Evolutionary conservation across 2,797 vertebrate genomes (phyloP), one percentile per base, ranked within the genome.

Genomic region (Synaphobranchus kaupii): DNA sequence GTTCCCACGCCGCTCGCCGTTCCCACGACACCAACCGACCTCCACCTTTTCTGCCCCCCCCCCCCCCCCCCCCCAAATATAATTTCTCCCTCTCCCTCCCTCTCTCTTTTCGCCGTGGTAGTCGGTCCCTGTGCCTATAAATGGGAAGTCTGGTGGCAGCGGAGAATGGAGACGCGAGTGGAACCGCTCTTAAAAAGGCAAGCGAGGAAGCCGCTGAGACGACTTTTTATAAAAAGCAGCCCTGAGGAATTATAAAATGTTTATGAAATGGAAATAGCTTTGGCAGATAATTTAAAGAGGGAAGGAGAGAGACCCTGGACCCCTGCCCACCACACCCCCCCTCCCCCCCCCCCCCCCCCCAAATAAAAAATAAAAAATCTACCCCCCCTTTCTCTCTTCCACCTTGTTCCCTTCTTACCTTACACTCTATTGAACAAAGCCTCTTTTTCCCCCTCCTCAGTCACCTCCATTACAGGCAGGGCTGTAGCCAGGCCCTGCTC

Each of bases 21-120:
- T 94, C 93, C 93, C 93, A 94, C 93, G 92, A 93, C 92, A 94
- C 91, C 86, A 85, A 86, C 85, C 88, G 91, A 93, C 92, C 93
- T 94, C 90, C 90, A 89, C 88, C 87, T 89, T 88, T 68, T 87
- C 48, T n/a, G 39, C 52, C 47, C 50, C 47, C 15, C 28, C 25
- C 87, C 87, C 81, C 28, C 63, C n/a, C n/a, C n/a, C n/a, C n/a
- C n/a, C n/a, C n/a, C n/a, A n/a, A 91, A 85, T 76, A 83, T 82
- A 60, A n/a, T 66, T 66, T 20, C 58, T 85, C 83, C 89, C 63
- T 88, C 89, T 31, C 84, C 85, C 88, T 68, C 76, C 83, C 89
- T 85, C 89, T 90, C 87, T 88, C 83, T 84, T 84, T 84, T 87
- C 81, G 86, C 85, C 86, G 83, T 31, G 84, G 68, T 89, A 83